Evolutionary conservation across 2,888 invertebrate genomes (phyloP), one percentile per base, ranked within the genome.

Genomic region (Hypsopygia costalis): DNA sequence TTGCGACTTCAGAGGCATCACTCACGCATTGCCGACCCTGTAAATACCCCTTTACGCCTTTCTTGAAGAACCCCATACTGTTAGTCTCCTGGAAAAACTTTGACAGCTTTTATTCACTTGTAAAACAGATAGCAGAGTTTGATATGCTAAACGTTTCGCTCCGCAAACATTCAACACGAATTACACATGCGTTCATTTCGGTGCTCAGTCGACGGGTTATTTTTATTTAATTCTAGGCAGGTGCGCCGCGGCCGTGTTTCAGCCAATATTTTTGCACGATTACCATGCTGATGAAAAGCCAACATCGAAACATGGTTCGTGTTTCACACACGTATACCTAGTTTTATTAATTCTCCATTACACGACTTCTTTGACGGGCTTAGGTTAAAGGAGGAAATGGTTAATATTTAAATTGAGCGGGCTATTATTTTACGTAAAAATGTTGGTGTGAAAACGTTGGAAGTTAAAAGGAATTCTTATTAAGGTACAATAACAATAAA

Each of bases 211-310:
- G 58, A 52, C 51, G 67, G 69, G 72, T 77, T 88, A 88, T 88
- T 88, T 87, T 83, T 86, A 86, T 87, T 86, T 85, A 85, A 87
- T 86, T 82, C 82, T 70, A 79, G 77, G 69, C 85, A 81, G 82
- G 81, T 81, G 77, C 68, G 70, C 63, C 60, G 60, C 61, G 69
- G 67, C 68, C 67, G 68, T 70, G 72, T 76, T 69, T 61, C 74
- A 60, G 59, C 69, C 80, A 77, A 83, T 86, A 85, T 87, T 88
- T 85, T 87, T 83, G 69, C 69, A 80, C 82, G 83, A 86, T 88
- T 88, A 85, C 71, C 85, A 86, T 88, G 76, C 77, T 87, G 85
- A 88, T 88, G 86, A 83, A 87, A 88, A 78, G 82, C 80, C 79
- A 88, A 88, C 86, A 88, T 64, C 66, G 69, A 69, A 63, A 69